Conservation (phyloP, 2,888 invertebrate genomes). For the Chorisops tibialis region DNA sequence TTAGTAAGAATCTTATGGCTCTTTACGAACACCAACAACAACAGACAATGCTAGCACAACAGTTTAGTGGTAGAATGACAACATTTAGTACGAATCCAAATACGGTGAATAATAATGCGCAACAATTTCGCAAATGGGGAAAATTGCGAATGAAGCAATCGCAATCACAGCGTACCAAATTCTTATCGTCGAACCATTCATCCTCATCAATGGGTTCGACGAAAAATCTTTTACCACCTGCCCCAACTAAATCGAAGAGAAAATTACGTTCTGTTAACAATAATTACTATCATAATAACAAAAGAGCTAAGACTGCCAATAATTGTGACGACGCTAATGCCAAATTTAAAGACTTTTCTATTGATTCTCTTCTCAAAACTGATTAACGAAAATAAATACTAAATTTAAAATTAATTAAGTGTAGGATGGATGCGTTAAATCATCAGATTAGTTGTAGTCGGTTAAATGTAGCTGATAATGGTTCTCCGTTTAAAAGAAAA, state of each 20-base stretch:
- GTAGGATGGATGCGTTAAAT: too few relatives aligned
- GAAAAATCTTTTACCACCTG: conserved; percentile 35
- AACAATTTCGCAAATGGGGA: too few relatives aligned
- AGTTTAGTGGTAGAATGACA: neutral
- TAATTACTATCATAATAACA: conserved; percentile 15
- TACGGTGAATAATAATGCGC: too few relatives aligned
- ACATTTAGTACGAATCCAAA: neutral
- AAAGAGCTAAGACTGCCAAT: conserved; percentile 27
- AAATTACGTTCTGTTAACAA: conserved; percentile 7
- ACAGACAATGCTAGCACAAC: conserved; percentile 8
- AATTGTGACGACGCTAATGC: conserved; percentile 47
- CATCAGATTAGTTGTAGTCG: neutral
- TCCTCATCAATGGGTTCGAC: conserved; percentile 33
- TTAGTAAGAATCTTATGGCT: too few relatives aligned
- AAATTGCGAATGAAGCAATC: too few relatives aligned
- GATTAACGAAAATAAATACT: conserved; percentile 34
- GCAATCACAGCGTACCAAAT: too few relatives aligned
- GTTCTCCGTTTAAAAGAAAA: too few relatives aligned
- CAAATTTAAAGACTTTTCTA: conserved; percentile 53
- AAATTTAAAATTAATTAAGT: conserved; percentile 4
- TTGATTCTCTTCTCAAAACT: conserved; percentile 49
- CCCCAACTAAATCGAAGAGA: neutral
- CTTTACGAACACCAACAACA: neutral
- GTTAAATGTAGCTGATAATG: too few relatives aligned
- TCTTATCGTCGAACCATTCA: neutral